Evolutionary conservation across 2,888 invertebrate species (phyloP).

Genomic region (Agrenia bidenticulata): DNA sequence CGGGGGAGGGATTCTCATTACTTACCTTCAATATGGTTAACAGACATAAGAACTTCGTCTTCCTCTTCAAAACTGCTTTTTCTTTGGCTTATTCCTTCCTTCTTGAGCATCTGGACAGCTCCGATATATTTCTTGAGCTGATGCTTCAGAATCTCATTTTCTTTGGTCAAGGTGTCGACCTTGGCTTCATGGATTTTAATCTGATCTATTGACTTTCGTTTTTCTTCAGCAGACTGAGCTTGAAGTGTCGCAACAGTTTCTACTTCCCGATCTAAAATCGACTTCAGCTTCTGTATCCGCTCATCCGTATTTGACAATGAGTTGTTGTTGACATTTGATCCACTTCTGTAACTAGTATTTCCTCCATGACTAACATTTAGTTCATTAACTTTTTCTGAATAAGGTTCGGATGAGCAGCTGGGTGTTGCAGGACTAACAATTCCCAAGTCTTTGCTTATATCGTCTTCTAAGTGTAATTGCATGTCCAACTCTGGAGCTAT

Average conservation of each 20-base stretch:
- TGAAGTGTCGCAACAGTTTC: conserved; percentile 61
- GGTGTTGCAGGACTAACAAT: conserved; percentile 40
- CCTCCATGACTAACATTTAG: no score
- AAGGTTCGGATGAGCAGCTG: conserved; percentile 28
- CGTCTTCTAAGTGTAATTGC: conserved; percentile 23
- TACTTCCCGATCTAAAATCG: conserved; percentile 58
- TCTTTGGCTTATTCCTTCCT: conserved; percentile 54
- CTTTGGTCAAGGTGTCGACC: conserved; percentile 68
- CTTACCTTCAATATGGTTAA: no score
- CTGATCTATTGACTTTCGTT: conserved; percentile 55
- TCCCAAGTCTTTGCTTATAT: conserved; percentile 7
- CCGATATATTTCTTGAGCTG: conserved; percentile 82
- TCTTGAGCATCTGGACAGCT: conserved; percentile 80
- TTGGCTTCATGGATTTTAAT: conserved; percentile 58
- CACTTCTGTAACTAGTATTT: background rate
- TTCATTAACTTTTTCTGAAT: no score
- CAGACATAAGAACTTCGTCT: conserved; percentile 2
- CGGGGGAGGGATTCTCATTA: no score
- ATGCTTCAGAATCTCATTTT: conserved; percentile 79
- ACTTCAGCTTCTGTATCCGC: conserved; percentile 44
- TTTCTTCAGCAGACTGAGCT: conserved; percentile 60
- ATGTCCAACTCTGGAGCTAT: conserved; percentile 15
- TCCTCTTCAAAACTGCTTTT: conserved; percentile 29
- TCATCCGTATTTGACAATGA: conserved; percentile 30
- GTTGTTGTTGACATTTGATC: background rate